Evolutionary conservation across 2,888 invertebrate species (phyloP).

Genomic region (Chironomus riparius): DNA sequence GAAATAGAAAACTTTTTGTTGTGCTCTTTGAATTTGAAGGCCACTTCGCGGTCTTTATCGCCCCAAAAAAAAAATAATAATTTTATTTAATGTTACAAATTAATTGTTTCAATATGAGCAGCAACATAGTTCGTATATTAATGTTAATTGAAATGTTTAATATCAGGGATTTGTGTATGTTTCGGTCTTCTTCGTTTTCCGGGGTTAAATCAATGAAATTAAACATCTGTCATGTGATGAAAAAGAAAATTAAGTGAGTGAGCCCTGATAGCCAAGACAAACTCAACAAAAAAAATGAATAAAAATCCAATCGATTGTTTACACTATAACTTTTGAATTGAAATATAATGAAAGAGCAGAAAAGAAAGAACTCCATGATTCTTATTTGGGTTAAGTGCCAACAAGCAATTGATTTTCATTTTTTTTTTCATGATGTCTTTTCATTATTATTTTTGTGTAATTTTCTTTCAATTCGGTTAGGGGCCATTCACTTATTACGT

Average conservation of each 20-base stretch:
- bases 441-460: too few species aligned
- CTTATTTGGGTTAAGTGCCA: conserved; percentile 25
- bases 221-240: neutral
- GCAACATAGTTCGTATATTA: neutral
- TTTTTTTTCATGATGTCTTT: neutral
- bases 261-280: neutral
- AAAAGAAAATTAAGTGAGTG: neutral
- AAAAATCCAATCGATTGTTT: conserved; percentile 21
- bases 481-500: too few species aligned
- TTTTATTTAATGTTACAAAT: neutral
- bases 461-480: too few species aligned
- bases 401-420: conserved; percentile 12
- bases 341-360: neutral
- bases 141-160: conserved; percentile 22
- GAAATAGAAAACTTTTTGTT: neutral
- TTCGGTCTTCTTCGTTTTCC: neutral
- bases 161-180: neutral
- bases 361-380: neutral
- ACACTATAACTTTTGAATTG: conserved; percentile 13
- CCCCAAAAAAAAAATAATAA: neutral
- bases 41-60: neutral
- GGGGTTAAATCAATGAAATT: neutral
- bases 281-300: neutral
- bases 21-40: neutral
- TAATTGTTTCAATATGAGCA: conserved; percentile 7